Conservation (phyloP, 2,113 vertebrate species). For the Epinephelus fuscoguttatus region DNA sequence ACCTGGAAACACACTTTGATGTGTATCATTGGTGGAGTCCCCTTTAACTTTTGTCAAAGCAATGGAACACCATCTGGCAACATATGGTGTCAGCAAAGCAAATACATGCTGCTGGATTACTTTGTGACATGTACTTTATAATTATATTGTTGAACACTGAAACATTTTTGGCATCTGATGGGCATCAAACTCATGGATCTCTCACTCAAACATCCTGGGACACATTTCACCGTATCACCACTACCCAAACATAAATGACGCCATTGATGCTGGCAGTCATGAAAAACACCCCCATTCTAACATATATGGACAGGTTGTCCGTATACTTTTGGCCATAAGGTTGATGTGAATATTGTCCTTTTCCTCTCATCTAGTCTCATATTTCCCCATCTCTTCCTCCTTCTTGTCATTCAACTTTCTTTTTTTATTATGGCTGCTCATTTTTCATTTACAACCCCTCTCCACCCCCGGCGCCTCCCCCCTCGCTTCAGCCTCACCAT, state of each 20-base stretch:
- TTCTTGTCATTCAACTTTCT: slow-evolving; percentile 19
- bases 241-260: background rate
- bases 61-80: background rate
- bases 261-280: background rate
- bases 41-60: no score
- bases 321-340: background rate
- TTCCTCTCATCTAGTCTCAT: background rate
- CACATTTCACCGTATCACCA: background rate
- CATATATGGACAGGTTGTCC: background rate
- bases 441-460: slow-evolving; percentile 37
- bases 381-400: background rate
- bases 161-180: background rate
- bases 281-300: no score
- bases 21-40: no score
- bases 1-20: no score
- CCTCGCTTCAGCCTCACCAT: slow-evolving; percentile 16
- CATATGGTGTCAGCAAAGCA: background rate
- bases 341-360: background rate
- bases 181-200: background rate
- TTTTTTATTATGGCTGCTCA: slow-evolving; percentile 23
- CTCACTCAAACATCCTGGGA: background rate
- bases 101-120: background rate
- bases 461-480: background rate
- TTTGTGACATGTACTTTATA: background rate
- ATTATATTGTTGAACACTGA: background rate